Percentiles rank a stretch among this genome's conserved stretches.
Evolutionary conservation across 2,113 vertebrate genomes (phyloP).

Genomic region (Clarias gariepinus): DNA sequence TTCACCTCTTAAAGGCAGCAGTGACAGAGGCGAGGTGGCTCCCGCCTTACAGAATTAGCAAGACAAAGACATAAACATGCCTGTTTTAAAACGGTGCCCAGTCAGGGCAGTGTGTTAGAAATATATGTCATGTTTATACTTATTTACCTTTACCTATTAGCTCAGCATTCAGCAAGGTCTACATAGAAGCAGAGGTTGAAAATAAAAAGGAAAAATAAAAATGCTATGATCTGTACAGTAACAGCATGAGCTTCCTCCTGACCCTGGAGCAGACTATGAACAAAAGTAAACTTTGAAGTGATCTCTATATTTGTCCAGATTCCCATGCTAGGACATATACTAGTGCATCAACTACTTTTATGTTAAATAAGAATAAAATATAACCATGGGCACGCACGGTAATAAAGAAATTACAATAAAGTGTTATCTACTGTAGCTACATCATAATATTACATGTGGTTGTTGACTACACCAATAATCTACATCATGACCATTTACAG

Average conservation of each 20-base stretch:
- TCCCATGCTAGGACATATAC: neutral
- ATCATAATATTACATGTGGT: neutral
- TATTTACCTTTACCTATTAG: neutral
- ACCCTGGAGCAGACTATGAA: neutral
- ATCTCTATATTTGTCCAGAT: neutral
- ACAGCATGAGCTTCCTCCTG: neutral
- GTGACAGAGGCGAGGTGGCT: conserved; percentile 54
- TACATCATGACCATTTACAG: too few relatives aligned
- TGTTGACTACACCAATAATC: neutral
- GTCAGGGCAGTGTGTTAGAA: neutral
- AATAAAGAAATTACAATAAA: neutral
- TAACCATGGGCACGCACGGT: neutral
- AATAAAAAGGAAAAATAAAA: neutral
- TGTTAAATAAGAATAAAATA: neutral
- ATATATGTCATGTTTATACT: neutral
- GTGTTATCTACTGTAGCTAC: neutral
- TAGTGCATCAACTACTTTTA: neutral
- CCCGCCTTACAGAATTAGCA: conserved; percentile 45
- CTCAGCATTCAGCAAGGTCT: neutral
- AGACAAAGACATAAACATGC: conserved; percentile 2
- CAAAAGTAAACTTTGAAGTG: neutral
- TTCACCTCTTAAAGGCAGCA: conserved; percentile 56
- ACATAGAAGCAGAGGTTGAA: neutral
- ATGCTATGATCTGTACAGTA: neutral
- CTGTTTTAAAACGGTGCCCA: neutral